Conservation (phyloP, 1,140 invertebrate genomes). For the Pseudomyrmex sp. region DNA sequence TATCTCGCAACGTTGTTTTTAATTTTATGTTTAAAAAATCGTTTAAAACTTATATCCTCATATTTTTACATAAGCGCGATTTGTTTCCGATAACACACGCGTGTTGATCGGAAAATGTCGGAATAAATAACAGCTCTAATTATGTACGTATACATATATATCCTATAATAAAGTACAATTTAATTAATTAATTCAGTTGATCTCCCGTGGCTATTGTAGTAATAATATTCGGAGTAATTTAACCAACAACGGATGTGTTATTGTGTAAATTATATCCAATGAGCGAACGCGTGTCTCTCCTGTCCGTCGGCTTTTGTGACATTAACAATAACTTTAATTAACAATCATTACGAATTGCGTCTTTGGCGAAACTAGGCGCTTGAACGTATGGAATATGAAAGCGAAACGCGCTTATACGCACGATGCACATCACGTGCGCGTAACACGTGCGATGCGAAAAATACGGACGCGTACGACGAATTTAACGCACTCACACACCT, state of each 20-base stretch:
- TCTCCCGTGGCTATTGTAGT: conserved; percentile 1
- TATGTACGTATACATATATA: neutral
- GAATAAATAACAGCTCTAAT: conserved; percentile 38
- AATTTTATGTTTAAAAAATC: no score
- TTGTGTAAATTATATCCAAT: conserved; percentile 28
- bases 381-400: neutral
- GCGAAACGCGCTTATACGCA: neutral
- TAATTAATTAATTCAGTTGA: conserved; percentile 60
- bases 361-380: neutral
- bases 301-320: conserved; percentile 24
- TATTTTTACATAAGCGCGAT: neutral
- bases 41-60: neutral
- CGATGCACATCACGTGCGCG: neutral
- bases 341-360: conserved; percentile 8
- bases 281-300: conserved; percentile 8
- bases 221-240: conserved; percentile 59
- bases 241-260: conserved; percentile 36
- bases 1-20: no score
- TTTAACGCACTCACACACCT: conserved; percentile 84
- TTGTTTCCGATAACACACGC: neutral
- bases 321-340: conserved; percentile 53
- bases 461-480: conserved; percentile 59
- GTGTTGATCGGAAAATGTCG: conserved; percentile 16
- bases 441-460: neutral
- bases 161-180: conserved; percentile 46